Percentiles rank a stretch among this genome's conserved stretches.
phyloP scores from a whole-genome alignment of 2,888 invertebrate genomes.

The Pollenia amentaria region DNA sequence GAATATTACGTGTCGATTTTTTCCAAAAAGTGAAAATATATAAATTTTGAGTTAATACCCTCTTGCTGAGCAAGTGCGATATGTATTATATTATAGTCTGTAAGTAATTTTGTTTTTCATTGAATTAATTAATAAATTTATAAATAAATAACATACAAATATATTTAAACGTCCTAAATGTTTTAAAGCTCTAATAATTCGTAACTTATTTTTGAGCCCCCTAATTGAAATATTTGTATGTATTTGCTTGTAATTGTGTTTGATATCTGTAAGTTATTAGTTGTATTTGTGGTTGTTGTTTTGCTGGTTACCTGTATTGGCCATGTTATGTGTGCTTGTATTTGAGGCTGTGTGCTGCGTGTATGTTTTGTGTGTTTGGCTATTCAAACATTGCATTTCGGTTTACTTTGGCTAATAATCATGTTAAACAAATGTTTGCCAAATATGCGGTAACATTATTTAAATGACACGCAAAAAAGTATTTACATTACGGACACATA shows the following conservation, averaged over 20 bases:
- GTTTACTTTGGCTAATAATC: constrained; percentile 80
- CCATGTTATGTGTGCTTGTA: background rate
- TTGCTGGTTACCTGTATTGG: constrained; percentile 51
- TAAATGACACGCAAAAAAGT: constrained; percentile 57
- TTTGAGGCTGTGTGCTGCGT: background rate
- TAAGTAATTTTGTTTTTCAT: too few species aligned
- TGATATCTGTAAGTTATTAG: constrained; percentile 82
- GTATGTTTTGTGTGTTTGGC: constrained; percentile 74
- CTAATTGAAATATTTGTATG: constrained; percentile 73
- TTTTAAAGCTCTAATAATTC: too few species aligned
- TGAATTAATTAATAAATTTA: too few species aligned
- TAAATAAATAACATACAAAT: too few species aligned
- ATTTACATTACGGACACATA: constrained; percentile 32
- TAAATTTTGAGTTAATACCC: too few species aligned
- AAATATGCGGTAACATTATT: constrained; percentile 80
- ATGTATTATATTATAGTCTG: too few species aligned
- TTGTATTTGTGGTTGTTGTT: constrained; percentile 69
- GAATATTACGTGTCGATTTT: too few species aligned
- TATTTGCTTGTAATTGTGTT: constrained; percentile 82
- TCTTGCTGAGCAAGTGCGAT: too few species aligned
- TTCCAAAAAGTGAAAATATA: too few species aligned
- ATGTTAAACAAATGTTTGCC: constrained; percentile 82
- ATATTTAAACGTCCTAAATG: too few species aligned
- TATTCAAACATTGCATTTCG: constrained; percentile 49
- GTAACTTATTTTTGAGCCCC: background rate